Evolutionary conservation across 1,140 invertebrate genomes (phyloP), one percentile per base, ranked within the genome.

Genomic region (Drosophila pseudoobscura): DNA sequence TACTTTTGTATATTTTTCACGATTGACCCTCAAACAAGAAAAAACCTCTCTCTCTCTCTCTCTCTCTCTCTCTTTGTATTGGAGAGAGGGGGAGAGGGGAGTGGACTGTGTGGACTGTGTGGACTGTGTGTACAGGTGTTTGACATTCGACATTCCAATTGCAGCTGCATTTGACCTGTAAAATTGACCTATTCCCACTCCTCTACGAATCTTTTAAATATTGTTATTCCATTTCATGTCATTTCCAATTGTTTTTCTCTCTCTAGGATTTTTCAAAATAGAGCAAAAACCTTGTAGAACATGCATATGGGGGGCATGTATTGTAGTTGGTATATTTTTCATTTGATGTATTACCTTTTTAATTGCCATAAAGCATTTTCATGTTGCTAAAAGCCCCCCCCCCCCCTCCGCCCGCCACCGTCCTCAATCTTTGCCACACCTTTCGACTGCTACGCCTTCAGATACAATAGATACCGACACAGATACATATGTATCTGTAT

Each of bases 351-450:
- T 87, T 87, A 75, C 78, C 70, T 60, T 80, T 87, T 85, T 82
- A 87, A 87, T 87, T 78, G 83, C 78, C 73, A 82, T 87, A 85
- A 87, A 85, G 82, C 82, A 85, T 85, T 85, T 85, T 65, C 82
- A 87, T 87, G 82, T 85, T 78, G 74, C 50, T 77, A 65, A 85
- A 85, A 85, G 20, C 68, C 64, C 80, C 15, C 15, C 15, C 15
- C 15, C 15, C 15, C 15, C 15, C 15, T 0, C 15, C 15, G 0
- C 15, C 15, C 80, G 20, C 68, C 64, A 82, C 59, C 76, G 80
- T 68, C 59, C 54, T 26, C 22, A 15, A 8, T 56, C 1, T 51
- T 8, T 6, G 8, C 6, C 5, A 31, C 44, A 39, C 35, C 35
- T 11, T 4, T 3, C 35, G 3, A 4, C 0, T 20, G 20, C 3